Base-by-base conservation (phyloP, 2,797 vertebrate genomes). In the Myotis pilosus region DNA sequence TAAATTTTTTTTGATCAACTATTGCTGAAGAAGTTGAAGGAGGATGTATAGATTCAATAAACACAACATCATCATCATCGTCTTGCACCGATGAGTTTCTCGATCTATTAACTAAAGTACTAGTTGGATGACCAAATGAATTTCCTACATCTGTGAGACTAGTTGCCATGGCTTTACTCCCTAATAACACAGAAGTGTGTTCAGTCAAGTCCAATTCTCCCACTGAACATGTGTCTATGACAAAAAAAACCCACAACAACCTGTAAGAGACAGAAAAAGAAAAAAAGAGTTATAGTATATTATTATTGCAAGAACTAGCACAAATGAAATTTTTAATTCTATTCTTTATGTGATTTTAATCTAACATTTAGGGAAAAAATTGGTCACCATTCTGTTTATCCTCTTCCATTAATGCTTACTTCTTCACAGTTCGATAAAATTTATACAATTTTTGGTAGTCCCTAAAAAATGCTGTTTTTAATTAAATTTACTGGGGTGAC, bases 1-100 rank as follows among this genome's bases (percentile, higher is more conserved):
- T 83, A 84, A 97, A 20, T 33, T 87, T 98, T 83, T 96, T 98
- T 92, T 97, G 97, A 55, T 98, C 96, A 94, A 97, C 93, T 95
- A 98, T 87, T 95, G 97, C 95, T 41, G 97, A 97, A 96, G 98
- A 97, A 85, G 97, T 96, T 95, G 99, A 98, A 0, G 98, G 90
- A 97, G 98, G 97, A 96, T 99, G 98, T 97, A 98, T 33, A 96
- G 98, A 98, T 97, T 99, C 99, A 96, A 99, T 98, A 97, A 99
- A 99, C 47, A 99, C 98, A 94, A 99, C 99, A 96, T 99, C 99
- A 82, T 99, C 99, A 66, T 96, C 94, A 0, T 99, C 99, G 86
- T 99, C 99, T 96, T 99, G 99, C 78, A 98, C 49, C 81, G 97
- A 90, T 0, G 96, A 95, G 76, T 96, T 98, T 95, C 97, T 98